Conservation (phyloP, 2,797 vertebrate genomes). For the Botia almorhae region DNA sequence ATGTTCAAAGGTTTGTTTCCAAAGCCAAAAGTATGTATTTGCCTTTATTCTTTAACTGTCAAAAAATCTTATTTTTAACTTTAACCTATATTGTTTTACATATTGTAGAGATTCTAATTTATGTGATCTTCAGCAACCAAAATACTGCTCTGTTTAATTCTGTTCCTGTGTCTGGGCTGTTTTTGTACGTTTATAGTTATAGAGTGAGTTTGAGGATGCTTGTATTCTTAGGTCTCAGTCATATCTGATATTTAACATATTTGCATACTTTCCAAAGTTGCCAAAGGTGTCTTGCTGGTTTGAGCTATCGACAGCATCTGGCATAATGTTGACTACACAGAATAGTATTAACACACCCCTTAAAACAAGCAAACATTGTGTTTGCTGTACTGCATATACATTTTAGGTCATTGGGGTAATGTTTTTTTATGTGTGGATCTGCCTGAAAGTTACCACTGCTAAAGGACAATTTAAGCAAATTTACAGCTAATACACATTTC, state of each 20-base stretch:
- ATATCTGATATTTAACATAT: constrained; percentile 2
- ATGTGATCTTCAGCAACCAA: constrained; percentile 58
- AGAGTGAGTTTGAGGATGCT: not conserved
- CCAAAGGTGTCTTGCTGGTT: not conserved
- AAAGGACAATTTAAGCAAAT: too few relatives aligned
- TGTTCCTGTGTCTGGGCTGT: constrained; percentile 58
- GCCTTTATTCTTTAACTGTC: constrained; percentile 54
- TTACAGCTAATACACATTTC: too few relatives aligned
- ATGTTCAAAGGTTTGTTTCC: constrained; percentile 52
- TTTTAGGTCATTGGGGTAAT: not conserved
- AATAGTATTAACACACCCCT: not conserved
- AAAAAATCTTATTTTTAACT: constrained; percentile 57
- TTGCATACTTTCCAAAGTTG: not conserved
- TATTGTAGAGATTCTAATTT: constrained; percentile 60
- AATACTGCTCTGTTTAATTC: constrained; percentile 71
- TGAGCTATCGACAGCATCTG: too few relatives aligned
- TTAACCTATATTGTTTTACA: constrained; percentile 57
- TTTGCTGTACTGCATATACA: not conserved
- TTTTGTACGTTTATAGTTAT: constrained; percentile 25
- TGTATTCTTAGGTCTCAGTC: constrained; percentile 10
- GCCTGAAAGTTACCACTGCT: too few relatives aligned
- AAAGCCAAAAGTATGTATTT: constrained; percentile 54
- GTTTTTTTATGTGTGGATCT: too few relatives aligned
- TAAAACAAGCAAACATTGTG: not conserved
- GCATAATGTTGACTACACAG: not conserved